Evolutionary conservation across 2,113 vertebrate species (phyloP).

Genomic region (Cebus imitator): DNA sequence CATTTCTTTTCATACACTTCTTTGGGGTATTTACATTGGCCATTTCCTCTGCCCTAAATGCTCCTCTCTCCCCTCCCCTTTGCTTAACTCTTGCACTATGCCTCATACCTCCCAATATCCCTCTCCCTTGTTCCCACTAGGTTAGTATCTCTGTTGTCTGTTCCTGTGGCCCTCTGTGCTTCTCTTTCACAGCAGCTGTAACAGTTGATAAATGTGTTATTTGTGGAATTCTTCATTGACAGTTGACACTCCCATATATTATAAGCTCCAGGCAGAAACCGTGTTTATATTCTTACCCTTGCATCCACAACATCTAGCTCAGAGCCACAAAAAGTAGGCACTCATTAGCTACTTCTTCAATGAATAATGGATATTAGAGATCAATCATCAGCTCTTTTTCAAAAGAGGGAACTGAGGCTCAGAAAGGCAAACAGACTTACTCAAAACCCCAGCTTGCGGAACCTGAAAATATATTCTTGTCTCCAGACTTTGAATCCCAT

Average conservation of each 20-base stretch:
- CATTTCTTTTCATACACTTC: background rate
- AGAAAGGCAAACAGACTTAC: background rate
- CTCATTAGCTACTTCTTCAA: background rate
- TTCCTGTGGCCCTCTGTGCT: background rate
- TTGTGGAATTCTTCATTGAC: background rate
- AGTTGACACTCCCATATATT: background rate
- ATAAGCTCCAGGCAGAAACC: background rate
- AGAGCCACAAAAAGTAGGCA: background rate
- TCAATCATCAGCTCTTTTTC: background rate
- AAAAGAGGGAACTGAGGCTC: conserved; percentile 31
- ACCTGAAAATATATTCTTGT: background rate
- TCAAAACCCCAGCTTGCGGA: conserved; percentile 14
- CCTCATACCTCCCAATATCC: too few relatives aligned
- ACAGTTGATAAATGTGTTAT: background rate
- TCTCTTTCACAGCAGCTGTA: background rate
- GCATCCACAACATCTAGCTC: background rate
- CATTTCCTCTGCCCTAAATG: background rate
- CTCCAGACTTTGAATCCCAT: background rate
- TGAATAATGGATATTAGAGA: background rate
- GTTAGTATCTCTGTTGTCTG: background rate
- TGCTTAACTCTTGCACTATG: background rate
- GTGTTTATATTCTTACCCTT: background rate
- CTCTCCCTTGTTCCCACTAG: background rate
- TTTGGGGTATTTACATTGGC: background rate
- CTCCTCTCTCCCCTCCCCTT: background rate